A percentile compares a stretch with the other conserved stretches of the same genome.
phyloP scores from a whole-genome alignment of 2,113 vertebrate species.

The Microcebus jonahi region DNA sequence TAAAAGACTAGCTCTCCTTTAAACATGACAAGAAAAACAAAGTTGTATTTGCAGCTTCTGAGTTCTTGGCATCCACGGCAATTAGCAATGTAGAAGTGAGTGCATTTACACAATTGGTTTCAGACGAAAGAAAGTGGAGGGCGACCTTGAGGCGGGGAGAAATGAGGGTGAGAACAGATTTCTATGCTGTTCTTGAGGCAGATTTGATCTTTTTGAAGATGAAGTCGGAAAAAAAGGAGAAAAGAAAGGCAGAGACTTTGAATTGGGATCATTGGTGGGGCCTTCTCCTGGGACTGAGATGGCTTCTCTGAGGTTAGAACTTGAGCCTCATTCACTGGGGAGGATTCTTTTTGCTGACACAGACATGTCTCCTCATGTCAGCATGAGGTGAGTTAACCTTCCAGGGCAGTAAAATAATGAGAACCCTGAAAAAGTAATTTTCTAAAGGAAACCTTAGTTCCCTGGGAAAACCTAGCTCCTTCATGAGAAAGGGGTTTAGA shows the following conservation, averaged over 20 bases:
- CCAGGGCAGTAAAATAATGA: neutral
- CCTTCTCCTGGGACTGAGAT: neutral
- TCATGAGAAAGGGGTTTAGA: neutral
- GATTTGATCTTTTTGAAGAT: constrained; percentile 39
- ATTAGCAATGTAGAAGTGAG: constrained; percentile 37
- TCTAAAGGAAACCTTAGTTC: constrained; percentile 35
- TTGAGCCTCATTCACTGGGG: neutral
- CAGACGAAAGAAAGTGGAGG: neutral
- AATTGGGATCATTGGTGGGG: neutral
- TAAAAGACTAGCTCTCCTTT: constrained; percentile 39
- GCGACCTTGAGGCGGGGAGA: neutral
- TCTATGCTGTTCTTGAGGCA: constrained; percentile 21
- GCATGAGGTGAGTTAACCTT: neutral
- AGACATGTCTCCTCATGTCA: neutral
- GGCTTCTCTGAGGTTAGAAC: neutral
- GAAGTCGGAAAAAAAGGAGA: neutral
- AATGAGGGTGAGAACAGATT: neutral
- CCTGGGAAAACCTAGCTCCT: neutral
- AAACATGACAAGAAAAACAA: constrained; percentile 56
- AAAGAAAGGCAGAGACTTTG: neutral
- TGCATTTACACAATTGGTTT: constrained; percentile 48
- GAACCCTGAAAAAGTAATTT: constrained; percentile 46
- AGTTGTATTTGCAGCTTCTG: neutral
- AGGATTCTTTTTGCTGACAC: neutral
- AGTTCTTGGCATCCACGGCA: constrained; percentile 38